Base-by-base conservation (phyloP, 1,140 invertebrate species). In the Papilio polytes region DNA sequence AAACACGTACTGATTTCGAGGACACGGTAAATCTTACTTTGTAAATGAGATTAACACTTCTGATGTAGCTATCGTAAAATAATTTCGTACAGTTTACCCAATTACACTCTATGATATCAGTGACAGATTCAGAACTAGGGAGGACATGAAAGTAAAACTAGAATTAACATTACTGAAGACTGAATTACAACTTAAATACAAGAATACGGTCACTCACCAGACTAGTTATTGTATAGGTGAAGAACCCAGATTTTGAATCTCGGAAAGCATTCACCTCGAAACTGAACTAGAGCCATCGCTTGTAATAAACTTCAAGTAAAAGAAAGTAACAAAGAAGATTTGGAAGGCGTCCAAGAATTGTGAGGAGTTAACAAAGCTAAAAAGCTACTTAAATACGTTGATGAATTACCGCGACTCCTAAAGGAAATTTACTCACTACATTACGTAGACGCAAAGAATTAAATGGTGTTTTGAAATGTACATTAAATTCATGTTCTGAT, bases 321-420 rank as follows among this genome's bases (percentile, higher is more conserved):
- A 70, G 63, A 70, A 31, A 70, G 26, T 70, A 70, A 70, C 63
- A 70, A 70, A 70, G 63, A 70, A 70, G 63, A 70, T 70, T 70
- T 70, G 63, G 63, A 70, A 70, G 26, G 4, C 26, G 13, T 70
- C 63, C 63, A 70, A 70, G 26, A 70, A 70, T 36, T 70, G 13
- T 26, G 22, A 36, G 63, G 31, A 70, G 22, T 36, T 70, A 70
- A 70, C 63, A 31, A 70, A 70, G 63, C 63, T 70, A 70, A 70
- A 70, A 70, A 70, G 63, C 63, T 70, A 70, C 63, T 70, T 70
- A 70, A 70, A 70, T 70, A 70, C 63, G 63, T 70, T 36, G 63
- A 70, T 70, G 63, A 70, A 70, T 70, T 36, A 26, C 63, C 36
- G 12, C 63, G 26, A 70, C 26, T 31, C 63, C 12, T 70, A 70